phyloP scores from a whole-genome alignment of 2,113 vertebrate species.

The Mobula hypostoma region DNA sequence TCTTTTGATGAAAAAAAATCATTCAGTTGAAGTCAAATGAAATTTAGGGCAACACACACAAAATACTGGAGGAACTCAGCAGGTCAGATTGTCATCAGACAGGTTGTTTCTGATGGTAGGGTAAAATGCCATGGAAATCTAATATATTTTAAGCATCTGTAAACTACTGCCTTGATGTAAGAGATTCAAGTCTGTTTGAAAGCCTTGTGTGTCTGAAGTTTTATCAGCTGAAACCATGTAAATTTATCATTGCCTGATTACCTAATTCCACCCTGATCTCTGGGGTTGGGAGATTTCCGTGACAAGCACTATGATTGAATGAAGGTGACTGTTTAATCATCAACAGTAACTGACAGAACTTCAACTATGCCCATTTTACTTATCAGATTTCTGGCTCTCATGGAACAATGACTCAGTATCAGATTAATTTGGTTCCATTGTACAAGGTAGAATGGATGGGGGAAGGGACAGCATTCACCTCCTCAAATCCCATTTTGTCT shows the following conservation, averaged over 20 bases:
- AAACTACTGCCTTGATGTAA: background rate
- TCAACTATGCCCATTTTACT: background rate
- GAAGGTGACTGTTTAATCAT: slow-evolving; percentile 13
- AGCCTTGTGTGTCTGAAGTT: background rate
- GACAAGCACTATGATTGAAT: background rate
- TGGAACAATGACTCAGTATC: background rate
- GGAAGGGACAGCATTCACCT: background rate
- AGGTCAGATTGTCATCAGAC: background rate
- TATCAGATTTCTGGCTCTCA: background rate
- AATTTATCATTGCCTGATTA: background rate
- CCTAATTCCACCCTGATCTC: background rate
- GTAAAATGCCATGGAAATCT: background rate
- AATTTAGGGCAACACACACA: background rate
- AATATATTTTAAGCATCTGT: background rate
- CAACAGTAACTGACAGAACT: background rate
- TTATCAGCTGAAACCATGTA: background rate
- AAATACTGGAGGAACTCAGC: too few species aligned
- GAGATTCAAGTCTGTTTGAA: too few species aligned
- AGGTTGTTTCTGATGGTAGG: background rate
- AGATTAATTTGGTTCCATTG: background rate
- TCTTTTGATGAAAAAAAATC: background rate
- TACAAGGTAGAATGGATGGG: too few species aligned
- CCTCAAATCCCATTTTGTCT: background rate
- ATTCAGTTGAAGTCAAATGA: background rate
- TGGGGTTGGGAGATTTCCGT: background rate